Conservation (phyloP, 2,113 vertebrate genomes). For the Dromaius novaehollandiae region DNA sequence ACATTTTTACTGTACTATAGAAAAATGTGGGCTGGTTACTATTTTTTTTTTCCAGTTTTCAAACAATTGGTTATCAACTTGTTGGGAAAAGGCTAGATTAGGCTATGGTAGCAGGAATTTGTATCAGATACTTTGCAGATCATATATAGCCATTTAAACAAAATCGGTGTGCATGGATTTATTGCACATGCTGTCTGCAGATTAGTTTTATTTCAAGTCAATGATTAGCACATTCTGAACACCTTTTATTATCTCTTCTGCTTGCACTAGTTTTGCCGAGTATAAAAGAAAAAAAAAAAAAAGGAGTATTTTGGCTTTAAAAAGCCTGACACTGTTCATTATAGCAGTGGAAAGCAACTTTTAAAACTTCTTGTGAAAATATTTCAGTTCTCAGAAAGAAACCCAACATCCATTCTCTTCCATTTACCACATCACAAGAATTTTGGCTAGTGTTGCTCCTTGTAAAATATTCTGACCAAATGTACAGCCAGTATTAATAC, state of each 20-base stretch:
- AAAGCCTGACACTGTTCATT: not conserved
- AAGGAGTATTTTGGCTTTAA: not conserved
- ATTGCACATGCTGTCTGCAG: not conserved
- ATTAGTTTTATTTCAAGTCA: slow-evolving; percentile 32
- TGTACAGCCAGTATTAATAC: slow-evolving; percentile 56
- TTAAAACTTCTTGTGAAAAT: not conserved
- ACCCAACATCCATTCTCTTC: not conserved
- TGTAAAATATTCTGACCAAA: slow-evolving; percentile 56
- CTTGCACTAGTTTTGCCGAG: not conserved
- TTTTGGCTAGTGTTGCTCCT: slow-evolving; percentile 21
- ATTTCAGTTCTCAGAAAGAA: not conserved
- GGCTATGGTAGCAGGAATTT: not conserved
- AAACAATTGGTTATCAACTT: not conserved
- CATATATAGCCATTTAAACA: slow-evolving; percentile 11
- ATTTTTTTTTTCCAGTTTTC: not conserved
- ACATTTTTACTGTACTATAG: not conserved
- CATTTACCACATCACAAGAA: rapidly evolving
- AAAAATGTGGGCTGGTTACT: not conserved
- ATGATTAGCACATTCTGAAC: slow-evolving; percentile 12
- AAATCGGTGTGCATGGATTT: not conserved
- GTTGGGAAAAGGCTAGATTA: not conserved
- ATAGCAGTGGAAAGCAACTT: not conserved
- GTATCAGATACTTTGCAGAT: not conserved
- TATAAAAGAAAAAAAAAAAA: not conserved
- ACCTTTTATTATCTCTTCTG: not conserved